These are phyloP conservation scores for Heliopora coerulea DNA, from an alignment of 92 coral and sea anemone species.

Conservation along the genomic window DNA sequence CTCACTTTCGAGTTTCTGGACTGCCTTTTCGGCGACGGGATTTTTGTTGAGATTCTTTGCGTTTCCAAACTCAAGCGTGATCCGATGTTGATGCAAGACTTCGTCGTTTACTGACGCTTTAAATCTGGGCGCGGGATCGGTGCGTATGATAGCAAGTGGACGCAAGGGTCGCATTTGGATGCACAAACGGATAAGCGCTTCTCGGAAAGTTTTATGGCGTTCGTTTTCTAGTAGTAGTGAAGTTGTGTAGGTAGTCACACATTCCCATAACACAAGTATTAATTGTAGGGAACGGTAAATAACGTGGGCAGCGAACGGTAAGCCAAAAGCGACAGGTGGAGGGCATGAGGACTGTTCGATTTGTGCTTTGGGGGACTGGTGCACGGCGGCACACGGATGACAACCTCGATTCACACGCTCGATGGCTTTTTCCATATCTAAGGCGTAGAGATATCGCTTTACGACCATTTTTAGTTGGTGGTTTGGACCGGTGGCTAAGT, in stretches of 20 bases:
- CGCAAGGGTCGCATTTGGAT: background rate
- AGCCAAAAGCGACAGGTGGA: slow-evolving; percentile 18
- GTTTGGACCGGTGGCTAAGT: too few relatives aligned
- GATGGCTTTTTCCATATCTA: slow-evolving; percentile 58
- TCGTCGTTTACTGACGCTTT: slow-evolving; percentile 21
- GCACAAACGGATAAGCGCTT: slow-evolving; percentile 2
- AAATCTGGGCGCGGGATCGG: too few relatives aligned
- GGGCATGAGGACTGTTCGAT: slow-evolving; percentile 48
- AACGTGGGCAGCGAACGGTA: slow-evolving; percentile 34
- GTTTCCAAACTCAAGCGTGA: slow-evolving; percentile 39
- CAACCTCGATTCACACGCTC: slow-evolving; percentile 45
- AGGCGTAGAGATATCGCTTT: too few relatives aligned
- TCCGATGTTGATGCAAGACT: slow-evolving; percentile 34
- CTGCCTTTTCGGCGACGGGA: slow-evolving; percentile 56
- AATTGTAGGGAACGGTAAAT: slow-evolving; percentile 33
- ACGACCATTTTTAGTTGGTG: too few relatives aligned
- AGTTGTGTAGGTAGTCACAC: slow-evolving; percentile 25
- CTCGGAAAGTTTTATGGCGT: slow-evolving; percentile 23
- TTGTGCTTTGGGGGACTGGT: slow-evolving; percentile 28
- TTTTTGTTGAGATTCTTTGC: slow-evolving; percentile 38
- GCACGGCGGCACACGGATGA: slow-evolving; percentile 57
- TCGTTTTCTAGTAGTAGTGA: slow-evolving; percentile 11
- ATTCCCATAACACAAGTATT: slow-evolving; percentile 43
- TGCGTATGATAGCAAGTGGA: too few relatives aligned
- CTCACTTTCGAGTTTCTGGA: slow-evolving; percentile 53